Percentiles rank a stretch among this genome's conserved stretches.
phyloP scores from a whole-genome alignment of 2,888 invertebrate genomes.

The Epinotia brunnichana region DNA sequence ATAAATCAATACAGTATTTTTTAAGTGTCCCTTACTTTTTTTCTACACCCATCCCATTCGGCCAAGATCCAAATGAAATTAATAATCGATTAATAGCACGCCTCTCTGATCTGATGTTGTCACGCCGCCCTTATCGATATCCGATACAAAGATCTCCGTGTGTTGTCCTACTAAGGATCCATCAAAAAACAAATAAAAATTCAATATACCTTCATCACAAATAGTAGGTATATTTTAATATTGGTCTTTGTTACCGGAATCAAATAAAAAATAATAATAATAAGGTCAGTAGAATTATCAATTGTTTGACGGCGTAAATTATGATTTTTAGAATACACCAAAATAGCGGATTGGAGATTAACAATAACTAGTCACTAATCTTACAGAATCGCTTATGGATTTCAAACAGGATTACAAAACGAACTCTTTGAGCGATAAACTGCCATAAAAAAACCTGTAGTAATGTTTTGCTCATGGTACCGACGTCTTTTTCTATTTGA shows the following conservation, averaged over 20 bases:
- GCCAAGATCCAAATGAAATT: slow-evolving; percentile 46
- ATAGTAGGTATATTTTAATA: neutral
- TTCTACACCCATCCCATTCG: neutral
- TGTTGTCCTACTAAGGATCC: slow-evolving; percentile 17
- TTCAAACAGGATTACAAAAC: neutral
- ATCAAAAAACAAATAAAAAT: slow-evolving; percentile 23
- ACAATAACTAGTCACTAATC: neutral
- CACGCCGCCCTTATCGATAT: slow-evolving; percentile 53
- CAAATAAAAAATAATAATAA: no score
- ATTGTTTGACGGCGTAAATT: no score
- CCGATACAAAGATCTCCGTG: slow-evolving; percentile 37
- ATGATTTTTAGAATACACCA: no score
- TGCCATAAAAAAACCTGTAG: neutral
- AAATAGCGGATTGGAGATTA: neutral
- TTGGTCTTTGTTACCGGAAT: neutral
- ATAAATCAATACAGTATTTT: slow-evolving; percentile 6
- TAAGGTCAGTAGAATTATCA: no score
- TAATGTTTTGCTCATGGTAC: neutral
- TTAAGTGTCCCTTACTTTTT: slow-evolving; percentile 20
- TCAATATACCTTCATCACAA: slow-evolving; percentile 8
- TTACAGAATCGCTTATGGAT: neutral
- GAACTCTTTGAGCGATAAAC: neutral
- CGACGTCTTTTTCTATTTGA: no score
- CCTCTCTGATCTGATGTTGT: slow-evolving; percentile 61
- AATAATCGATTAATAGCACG: slow-evolving; percentile 62